These are phyloP conservation scores for Heliconius ismenius DNA, from an alignment of 2,888 invertebrate species.

Conservation along the genomic window DNA sequence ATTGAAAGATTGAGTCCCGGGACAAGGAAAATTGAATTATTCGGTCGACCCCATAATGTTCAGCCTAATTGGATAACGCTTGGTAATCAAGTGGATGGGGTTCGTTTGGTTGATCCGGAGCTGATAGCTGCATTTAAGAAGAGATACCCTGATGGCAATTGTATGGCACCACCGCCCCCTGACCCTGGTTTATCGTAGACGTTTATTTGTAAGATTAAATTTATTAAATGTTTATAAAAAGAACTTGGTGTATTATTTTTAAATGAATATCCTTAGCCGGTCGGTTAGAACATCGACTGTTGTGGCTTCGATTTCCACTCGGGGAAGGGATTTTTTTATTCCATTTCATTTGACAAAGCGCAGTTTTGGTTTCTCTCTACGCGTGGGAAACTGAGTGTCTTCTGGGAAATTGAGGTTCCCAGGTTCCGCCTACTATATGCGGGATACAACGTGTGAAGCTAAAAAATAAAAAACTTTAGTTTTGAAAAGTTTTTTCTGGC, in stretches of 20 bases:
- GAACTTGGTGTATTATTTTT: not conserved
- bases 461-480: no score
- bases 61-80: slow-evolving; percentile 99
- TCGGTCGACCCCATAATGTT: slow-evolving; percentile 97
- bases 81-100: slow-evolving; percentile 98
- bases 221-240: not conserved
- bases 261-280: not conserved
- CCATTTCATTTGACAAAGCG: no score
- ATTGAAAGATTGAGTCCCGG: slow-evolving; percentile 98
- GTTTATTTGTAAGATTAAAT: not conserved
- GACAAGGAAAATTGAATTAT: slow-evolving; percentile 97
- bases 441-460: no score
- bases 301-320: no score
- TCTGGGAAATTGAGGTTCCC: no score
- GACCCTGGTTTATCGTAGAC: slow-evolving; percentile 63
- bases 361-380: no score
- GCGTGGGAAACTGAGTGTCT: no score
- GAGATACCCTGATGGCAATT: slow-evolving; percentile 94
- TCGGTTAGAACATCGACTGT: no score
- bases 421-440: no score
- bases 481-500: no score
- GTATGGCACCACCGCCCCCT: slow-evolving; percentile 87
- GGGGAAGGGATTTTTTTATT: no score
- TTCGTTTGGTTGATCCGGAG: slow-evolving; percentile 94
- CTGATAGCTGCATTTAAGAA: slow-evolving; percentile 94